phyloP scores from a whole-genome alignment of 2,888 invertebrate genomes.

The Ganaspis brasiliensis region DNA sequence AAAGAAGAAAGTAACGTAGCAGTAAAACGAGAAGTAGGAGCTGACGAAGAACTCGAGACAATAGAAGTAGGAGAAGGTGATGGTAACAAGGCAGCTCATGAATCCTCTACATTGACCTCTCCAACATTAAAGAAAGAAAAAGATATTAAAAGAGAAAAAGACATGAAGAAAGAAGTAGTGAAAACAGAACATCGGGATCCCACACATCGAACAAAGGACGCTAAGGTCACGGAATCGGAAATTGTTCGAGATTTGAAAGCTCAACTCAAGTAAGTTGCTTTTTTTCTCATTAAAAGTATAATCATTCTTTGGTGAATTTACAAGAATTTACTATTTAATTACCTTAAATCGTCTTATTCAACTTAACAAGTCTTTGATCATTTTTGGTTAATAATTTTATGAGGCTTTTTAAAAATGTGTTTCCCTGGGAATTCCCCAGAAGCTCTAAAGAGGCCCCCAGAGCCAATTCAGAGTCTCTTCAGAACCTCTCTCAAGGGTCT shows the following conservation, averaged over 20 bases:
- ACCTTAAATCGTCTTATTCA: no score
- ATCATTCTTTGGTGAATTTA: background rate
- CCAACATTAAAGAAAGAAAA: conserved; percentile 84
- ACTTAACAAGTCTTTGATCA: no score
- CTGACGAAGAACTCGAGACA: conserved; percentile 76
- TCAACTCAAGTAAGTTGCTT: conserved; percentile 93
- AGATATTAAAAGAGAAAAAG: conserved; percentile 84
- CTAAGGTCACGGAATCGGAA: conserved; percentile 87
- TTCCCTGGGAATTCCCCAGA: no score
- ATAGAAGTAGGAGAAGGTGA: conserved; percentile 81
- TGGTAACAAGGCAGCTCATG: conserved; percentile 78
- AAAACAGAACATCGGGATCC: conserved; percentile 82
- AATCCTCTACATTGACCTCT: conserved; percentile 75
- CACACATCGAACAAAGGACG: conserved; percentile 84
- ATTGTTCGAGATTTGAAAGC: conserved; percentile 93
- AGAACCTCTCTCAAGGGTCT: no score
- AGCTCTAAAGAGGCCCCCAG: no score
- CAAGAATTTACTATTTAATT: conserved; percentile 31
- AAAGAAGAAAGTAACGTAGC: conserved; percentile 75
- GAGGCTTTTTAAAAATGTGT: no score
- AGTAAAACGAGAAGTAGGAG: conserved; percentile 74
- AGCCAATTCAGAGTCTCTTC: no score
- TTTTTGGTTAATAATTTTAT: no score
- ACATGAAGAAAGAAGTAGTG: conserved; percentile 81
- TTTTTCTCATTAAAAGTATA: conserved; percentile 1